Conservation (phyloP, 2,113 vertebrate genomes). For the Charadrius vociferus region DNA sequence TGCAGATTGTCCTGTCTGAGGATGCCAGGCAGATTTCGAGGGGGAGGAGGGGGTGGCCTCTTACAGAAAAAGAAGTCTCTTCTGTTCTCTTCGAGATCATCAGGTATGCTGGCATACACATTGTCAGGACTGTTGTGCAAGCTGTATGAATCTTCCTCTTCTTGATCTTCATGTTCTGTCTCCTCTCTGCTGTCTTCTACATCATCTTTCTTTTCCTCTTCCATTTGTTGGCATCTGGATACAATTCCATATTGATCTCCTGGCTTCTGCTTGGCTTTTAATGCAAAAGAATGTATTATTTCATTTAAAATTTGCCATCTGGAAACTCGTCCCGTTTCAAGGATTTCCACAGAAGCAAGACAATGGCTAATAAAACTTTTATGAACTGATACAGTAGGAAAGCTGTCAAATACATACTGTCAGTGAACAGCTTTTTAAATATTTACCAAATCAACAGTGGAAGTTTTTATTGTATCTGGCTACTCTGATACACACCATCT, state of each 20-base stretch:
- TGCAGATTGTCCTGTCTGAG: conserved; percentile 52
- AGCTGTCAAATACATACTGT: conserved; percentile 37
- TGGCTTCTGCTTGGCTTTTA: conserved; percentile 7
- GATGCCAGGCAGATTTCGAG: conserved; percentile 61
- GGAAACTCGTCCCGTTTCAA: conserved; percentile 48
- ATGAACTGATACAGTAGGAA: conserved; percentile 42
- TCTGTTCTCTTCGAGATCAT: background rate
- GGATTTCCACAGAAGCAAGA: conserved; percentile 42
- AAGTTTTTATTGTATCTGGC: conserved; percentile 20
- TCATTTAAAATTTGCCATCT: conserved; percentile 43
- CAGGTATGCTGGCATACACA: conserved; percentile 71
- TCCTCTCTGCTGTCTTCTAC: background rate
- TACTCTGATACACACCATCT: background rate
- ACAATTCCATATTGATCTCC: background rate
- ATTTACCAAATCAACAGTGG: conserved; percentile 48
- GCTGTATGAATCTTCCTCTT: background rate
- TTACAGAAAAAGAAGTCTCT: background rate
- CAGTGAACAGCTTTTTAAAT: conserved; percentile 56
- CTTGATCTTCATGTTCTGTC: conserved; percentile 30
- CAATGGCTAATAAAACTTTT: conserved; percentile 66
- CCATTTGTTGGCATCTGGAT: background rate
- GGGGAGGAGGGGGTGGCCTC: conserved; percentile 78
- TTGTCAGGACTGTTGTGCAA: conserved; percentile 25
- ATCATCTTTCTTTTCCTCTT: background rate
- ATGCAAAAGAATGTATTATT: conserved; percentile 26